These are phyloP conservation scores for Brachyalestes nurse DNA, from an alignment of 2,797 vertebrate species.

Conservation along the genomic window DNA sequence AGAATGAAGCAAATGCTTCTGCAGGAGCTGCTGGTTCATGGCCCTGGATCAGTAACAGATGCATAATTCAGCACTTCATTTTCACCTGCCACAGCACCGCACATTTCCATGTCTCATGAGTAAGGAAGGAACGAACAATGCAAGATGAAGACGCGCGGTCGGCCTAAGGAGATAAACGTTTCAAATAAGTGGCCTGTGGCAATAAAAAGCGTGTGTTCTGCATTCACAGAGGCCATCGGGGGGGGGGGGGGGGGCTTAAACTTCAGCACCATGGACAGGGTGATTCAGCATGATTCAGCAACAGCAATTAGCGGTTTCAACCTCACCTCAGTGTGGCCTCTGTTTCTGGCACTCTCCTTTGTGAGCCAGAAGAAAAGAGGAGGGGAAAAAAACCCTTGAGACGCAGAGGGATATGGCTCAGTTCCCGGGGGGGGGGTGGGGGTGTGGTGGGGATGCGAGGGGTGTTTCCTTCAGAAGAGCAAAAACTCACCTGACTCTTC, in stretches of 20 bases:
- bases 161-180: conserved; percentile 1
- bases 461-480: conserved; percentile 1
- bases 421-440: neutral
- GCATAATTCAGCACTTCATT: conserved; percentile 13
- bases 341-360: neutral
- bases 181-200: neutral
- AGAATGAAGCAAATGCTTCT: neutral
- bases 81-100: conserved; percentile 10
- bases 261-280: conserved; percentile 29
- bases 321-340: neutral
- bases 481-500: neutral
- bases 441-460: too few relatives aligned
- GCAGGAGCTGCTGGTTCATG: conserved; percentile 9
- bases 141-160: neutral
- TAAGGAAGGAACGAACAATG: conserved; percentile 21
- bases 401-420: neutral
- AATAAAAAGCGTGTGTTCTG: conserved; percentile 1
- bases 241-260: neutral
- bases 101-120: conserved; percentile 16
- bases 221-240: neutral
- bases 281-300: neutral
- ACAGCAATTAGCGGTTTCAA: neutral
- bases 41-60: conserved; percentile 8
- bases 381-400: neutral
- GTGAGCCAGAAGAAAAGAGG: neutral